Evolutionary conservation across 1,140 invertebrate species (phyloP), one percentile per base, ranked within the genome.

Genomic region (Hycleus phaleratus): DNA sequence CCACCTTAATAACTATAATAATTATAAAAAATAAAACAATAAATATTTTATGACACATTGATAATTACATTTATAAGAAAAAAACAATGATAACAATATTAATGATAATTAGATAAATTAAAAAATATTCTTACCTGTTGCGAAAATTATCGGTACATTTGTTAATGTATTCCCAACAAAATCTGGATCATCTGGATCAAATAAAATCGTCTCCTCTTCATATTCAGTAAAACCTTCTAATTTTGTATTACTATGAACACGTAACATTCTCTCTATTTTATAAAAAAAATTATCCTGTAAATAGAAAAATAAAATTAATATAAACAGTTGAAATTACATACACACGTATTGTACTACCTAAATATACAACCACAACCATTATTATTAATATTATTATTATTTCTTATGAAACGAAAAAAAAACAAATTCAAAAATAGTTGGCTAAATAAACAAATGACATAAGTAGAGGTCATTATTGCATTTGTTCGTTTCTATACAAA

Each of bases 121-220:
- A 18, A 18, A 18, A 18, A 18, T 18, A 18, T 18, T 1, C 18
- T 18, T 32, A 32, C 32, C 32, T 32, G 32, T 3, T 32, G 32
- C 7, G 4, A 59, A n/a, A 43, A 63, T 52, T 25, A 63, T 43
- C 4, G 58, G 58, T 8, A 63, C 49, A 7, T 26, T 11, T 11
- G 48, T 12, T 8, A 49, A 18, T 10, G 48, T 38, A 10, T 43
- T 39, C 3, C 46, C 56, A n/a, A 59, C 63, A 49, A 72, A 72
- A 53, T 72, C 70, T 9, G 70, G 69, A 62, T 72, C 70, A 47
- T 71, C 69, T 4, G 60, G 57, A 50, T 72, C 70, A 52, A 72
- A 72, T 8, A 66, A 58, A 38, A 72, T 72, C 7, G 32, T 32
- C 43, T 65, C 68, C 51, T 72, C 69, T 54, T 72, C 70, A 48